Conservation (phyloP, 2,888 invertebrate species). For the Mellilla xanthometata region DNA sequence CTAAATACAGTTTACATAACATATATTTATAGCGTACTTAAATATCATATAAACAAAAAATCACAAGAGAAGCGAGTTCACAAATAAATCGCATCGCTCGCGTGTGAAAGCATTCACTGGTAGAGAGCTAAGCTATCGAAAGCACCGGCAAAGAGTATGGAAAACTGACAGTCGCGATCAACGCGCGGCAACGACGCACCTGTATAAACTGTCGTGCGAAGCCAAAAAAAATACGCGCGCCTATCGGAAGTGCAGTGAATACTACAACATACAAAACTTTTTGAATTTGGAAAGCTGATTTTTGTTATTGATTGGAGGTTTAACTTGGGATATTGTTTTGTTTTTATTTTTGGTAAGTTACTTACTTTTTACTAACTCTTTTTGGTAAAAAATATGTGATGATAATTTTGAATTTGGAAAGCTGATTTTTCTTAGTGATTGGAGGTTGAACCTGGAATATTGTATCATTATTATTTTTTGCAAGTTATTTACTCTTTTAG, state of each 20-base stretch:
- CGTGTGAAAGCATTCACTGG: neutral
- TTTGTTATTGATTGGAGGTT: constrained; percentile 34
- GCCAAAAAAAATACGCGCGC: constrained; percentile 33
- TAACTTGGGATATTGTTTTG: constrained; percentile 25
- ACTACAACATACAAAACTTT: constrained; percentile 44
- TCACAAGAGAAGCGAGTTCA: too few species aligned
- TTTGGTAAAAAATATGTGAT: too few species aligned
- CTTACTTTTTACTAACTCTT: neutral
- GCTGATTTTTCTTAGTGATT: too few species aligned
- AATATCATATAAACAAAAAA: too few species aligned
- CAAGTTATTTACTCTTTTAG: too few species aligned
- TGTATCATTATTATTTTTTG: too few species aligned
- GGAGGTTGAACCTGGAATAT: too few species aligned
- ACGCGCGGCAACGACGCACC: constrained; percentile 47
- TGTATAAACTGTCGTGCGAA: constrained; percentile 23
- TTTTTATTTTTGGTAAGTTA: constrained; percentile 28
- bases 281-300: constrained; percentile 48
- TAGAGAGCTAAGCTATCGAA: constrained; percentile 3
- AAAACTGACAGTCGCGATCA: constrained; percentile 42
- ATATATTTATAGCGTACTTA: too few species aligned
- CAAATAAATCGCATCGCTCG: too few species aligned
- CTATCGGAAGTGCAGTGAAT: constrained; percentile 72
- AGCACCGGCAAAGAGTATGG: constrained; percentile 7
- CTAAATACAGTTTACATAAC: too few species aligned
- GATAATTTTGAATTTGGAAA: too few species aligned